Percentiles rank a stretch among this genome's conserved stretches.
Evolutionary conservation across 2,113 vertebrate genomes (phyloP).

Genomic region (Pituophis catenifer): DNA sequence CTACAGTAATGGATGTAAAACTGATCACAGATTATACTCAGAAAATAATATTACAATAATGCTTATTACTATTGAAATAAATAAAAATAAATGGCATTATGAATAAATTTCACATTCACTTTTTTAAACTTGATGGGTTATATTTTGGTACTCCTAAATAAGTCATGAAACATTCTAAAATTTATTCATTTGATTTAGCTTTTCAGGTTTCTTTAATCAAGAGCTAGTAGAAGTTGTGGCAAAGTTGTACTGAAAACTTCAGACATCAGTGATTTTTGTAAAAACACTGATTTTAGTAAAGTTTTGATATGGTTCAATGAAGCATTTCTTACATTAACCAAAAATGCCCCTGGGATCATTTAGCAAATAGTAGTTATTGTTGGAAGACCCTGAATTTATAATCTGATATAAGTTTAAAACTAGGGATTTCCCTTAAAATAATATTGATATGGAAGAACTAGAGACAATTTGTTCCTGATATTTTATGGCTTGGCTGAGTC

Average conservation of each 20-base stretch:
- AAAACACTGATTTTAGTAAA: not conserved
- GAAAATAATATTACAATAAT: conserved; percentile 73
- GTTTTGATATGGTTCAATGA: not conserved
- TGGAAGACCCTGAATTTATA: not conserved
- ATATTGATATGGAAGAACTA: not conserved
- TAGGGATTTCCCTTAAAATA: not conserved
- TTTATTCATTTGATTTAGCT: not conserved
- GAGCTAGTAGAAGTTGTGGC: not conserved
- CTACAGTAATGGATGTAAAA: conserved; percentile 6
- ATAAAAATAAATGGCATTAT: conserved; percentile 59
- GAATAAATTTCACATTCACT: conserved; percentile 53
- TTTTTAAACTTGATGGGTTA: conserved; percentile 13
- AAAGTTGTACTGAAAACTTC: not conserved
- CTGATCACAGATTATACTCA: conserved; percentile 52
- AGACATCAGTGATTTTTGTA: not conserved
- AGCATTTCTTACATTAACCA: not conserved
- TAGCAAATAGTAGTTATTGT: not conserved
- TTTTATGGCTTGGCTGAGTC: not conserved
- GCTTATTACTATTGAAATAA: conserved; percentile 69
- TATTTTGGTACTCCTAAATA: not conserved
- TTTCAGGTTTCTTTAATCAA: not conserved
- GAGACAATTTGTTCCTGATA: not conserved
- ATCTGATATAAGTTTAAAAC: not conserved
- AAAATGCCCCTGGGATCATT: not conserved
- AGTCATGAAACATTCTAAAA: not conserved